Conservation (phyloP, 2,888 invertebrate genomes). For the Hirtodrosophila confusa region DNA sequence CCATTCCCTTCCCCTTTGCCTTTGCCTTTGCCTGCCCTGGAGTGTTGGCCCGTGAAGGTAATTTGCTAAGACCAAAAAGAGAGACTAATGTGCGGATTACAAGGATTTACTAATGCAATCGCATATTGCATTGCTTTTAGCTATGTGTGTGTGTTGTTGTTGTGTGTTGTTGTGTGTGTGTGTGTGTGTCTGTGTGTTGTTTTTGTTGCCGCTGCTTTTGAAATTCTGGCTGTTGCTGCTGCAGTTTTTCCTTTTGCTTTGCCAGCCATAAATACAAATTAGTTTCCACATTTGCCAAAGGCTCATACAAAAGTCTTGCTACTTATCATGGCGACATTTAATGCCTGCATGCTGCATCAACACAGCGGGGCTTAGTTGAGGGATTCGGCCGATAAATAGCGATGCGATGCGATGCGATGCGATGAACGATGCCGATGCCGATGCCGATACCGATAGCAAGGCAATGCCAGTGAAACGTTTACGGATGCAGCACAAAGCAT, state of each 20-base stretch:
- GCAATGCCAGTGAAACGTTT: too few relatives aligned
- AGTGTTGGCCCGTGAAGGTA: slow-evolving; percentile 62
- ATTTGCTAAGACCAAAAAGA: slow-evolving; percentile 74
- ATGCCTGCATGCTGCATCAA: slow-evolving; percentile 19
- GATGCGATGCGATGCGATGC: neutral
- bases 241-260: neutral
- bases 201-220: neutral
- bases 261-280: slow-evolving; percentile 67
- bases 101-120: slow-evolving; percentile 80
- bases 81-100: slow-evolving; percentile 82
- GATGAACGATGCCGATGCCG: too few relatives aligned
- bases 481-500: too few relatives aligned
- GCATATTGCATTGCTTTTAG: slow-evolving; percentile 56
- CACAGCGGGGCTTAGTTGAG: neutral
- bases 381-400: neutral
- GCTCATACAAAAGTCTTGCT: slow-evolving; percentile 17
- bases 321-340: slow-evolving; percentile 28
- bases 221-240: neutral
- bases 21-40: slow-evolving; percentile 3
- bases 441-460: too few relatives aligned
- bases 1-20: neutral
- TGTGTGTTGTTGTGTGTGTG: slow-evolving; percentile 1
- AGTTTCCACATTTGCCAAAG: slow-evolving; percentile 58
- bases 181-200: neutral
- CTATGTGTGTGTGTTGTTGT: slow-evolving; percentile 3